These are phyloP conservation scores for Pitta sordida DNA, from an alignment of 2,113 vertebrate genomes.

Conservation along the genomic window DNA sequence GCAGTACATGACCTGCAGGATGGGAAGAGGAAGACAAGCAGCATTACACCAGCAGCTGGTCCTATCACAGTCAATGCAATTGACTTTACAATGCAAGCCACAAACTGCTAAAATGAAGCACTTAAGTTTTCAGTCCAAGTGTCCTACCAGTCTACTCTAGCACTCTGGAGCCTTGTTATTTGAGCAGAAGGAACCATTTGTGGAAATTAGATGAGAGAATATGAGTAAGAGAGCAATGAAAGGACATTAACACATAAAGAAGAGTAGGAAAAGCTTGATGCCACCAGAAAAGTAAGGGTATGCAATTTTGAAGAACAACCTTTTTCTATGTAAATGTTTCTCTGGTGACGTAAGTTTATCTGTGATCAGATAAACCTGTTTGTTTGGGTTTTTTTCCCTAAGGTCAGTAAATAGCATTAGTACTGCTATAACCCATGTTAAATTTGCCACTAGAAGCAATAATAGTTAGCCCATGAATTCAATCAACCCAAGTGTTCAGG, in stretches of 20 bases:
- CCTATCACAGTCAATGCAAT: background rate
- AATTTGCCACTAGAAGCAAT: background rate
- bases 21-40: background rate
- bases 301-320: background rate
- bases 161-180: background rate
- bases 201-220: background rate
- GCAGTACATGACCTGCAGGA: background rate
- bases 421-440: background rate
- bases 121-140: background rate
- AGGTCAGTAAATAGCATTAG: background rate
- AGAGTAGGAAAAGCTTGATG: background rate
- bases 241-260: background rate
- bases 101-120: background rate
- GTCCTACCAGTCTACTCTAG: background rate
- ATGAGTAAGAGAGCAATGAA: background rate
- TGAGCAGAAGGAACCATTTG: background rate
- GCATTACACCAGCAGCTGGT: background rate
- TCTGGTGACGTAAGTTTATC: background rate
- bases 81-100: background rate
- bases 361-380: background rate
- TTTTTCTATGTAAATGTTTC: background rate
- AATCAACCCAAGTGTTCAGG: conserved; percentile 4
- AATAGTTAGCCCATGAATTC: background rate
- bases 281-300: background rate
- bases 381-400: conserved; percentile 2